phyloP scores from a whole-genome alignment of 2,888 invertebrate genomes.

The Idaea aversata region DNA sequence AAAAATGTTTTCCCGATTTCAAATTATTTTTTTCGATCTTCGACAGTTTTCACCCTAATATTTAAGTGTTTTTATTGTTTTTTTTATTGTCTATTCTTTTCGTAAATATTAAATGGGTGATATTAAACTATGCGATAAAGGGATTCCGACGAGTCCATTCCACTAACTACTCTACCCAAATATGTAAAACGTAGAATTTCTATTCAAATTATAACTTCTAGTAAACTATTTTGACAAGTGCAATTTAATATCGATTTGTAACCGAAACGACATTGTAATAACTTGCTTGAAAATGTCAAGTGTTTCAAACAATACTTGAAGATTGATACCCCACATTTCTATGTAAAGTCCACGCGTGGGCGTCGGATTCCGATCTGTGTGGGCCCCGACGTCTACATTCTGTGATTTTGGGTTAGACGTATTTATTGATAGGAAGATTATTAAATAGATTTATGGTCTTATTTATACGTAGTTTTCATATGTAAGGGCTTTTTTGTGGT shows the following conservation, averaged over 20 bases:
- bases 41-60: too few species aligned
- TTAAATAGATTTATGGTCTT: constrained; percentile 13
- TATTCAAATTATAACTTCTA: not conserved
- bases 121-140: too few species aligned
- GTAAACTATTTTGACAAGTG: constrained; percentile 4
- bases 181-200: not conserved
- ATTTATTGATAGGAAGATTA: constrained; percentile 24
- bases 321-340: constrained; percentile 44
- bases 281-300: constrained; percentile 2
- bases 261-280: not conserved
- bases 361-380: constrained; percentile 59
- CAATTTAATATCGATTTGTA: not conserved
- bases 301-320: constrained; percentile 28
- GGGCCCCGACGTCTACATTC: constrained; percentile 57
- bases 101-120: too few species aligned
- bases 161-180: not conserved
- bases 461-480: too few species aligned
- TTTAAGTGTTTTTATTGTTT: too few species aligned
- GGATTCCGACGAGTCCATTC: not conserved
- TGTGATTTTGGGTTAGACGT: constrained; percentile 20
- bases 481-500: too few species aligned
- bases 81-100: too few species aligned
- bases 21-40: too few species aligned
- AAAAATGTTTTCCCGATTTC: too few species aligned
- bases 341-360: constrained; percentile 50